Conservation (phyloP, 30 jellyfish, hydroid and myxozoan genomes). For the Aurelia aurita region DNA sequence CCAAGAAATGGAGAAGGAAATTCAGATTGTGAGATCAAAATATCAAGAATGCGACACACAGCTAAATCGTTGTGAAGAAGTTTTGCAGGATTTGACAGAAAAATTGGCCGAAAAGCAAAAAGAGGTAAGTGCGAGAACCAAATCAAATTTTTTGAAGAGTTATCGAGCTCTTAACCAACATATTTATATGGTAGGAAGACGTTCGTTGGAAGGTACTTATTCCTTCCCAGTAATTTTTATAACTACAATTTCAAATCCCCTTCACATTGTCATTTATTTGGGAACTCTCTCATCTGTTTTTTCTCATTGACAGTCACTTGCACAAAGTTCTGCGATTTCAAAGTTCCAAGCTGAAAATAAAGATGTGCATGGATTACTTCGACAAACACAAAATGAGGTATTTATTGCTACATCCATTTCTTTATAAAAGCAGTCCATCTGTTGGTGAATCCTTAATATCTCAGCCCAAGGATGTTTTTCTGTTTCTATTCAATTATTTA, state of each 20-base stretch:
- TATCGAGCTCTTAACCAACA: too few relatives aligned
- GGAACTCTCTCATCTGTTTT: too few relatives aligned
- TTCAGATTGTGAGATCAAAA: slow-evolving; percentile 40
- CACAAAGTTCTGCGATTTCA: slow-evolving; percentile 53
- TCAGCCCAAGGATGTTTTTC: too few relatives aligned
- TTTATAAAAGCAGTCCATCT: too few relatives aligned
- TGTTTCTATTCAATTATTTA: too few relatives aligned
- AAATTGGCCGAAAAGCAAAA: slow-evolving; percentile 79
- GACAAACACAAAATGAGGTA: slow-evolving; percentile 42
- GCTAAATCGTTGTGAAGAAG: slow-evolving; percentile 84
- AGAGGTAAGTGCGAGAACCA: slow-evolving; percentile 81
- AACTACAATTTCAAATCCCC: background rate
- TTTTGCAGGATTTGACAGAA: slow-evolving; percentile 72
- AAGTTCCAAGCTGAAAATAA: slow-evolving; percentile 50
- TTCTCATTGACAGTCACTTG: slow-evolving; percentile 29
- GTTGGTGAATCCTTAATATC: too few relatives aligned
- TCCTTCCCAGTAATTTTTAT: too few relatives aligned
- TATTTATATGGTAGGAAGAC: too few relatives aligned
- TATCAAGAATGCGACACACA: slow-evolving; percentile 67
- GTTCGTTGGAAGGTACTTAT: too few relatives aligned
- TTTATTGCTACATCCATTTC: too few relatives aligned
- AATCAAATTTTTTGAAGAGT: too few relatives aligned
- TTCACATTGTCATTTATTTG: background rate
- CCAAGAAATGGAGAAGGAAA: slow-evolving; percentile 71
- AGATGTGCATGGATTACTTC: slow-evolving; percentile 22